Evolutionary conservation across 1,140 invertebrate genomes (phyloP).

Genomic region (Holcopasites calliopsidis): DNA sequence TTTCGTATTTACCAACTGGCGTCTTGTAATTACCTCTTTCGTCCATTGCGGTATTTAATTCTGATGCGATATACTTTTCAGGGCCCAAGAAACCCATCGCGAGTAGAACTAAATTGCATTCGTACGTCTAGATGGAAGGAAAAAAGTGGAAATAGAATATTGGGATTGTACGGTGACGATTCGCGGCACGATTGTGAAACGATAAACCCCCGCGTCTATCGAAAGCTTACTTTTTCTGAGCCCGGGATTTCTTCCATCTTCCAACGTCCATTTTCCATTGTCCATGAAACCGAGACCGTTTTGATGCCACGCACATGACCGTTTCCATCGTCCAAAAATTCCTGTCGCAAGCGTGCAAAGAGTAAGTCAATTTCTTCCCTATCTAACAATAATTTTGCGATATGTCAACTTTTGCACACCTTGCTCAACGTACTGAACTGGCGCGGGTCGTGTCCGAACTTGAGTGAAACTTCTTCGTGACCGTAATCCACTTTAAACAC

Average conservation of each 20-base stretch:
- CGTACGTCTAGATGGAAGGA: conserved; percentile 81
- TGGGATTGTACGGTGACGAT: too few relatives aligned
- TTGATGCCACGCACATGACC: conserved; percentile 94
- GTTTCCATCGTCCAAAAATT: conserved; percentile 95
- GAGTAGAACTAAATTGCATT: conserved; percentile 95
- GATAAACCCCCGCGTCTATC: too few relatives aligned
- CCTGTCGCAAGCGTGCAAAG: conserved; percentile 79
- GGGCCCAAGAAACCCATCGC: conserved; percentile 99
- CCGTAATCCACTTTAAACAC: conserved; percentile 99
- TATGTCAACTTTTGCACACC: conserved; percentile 73
- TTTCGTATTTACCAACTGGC: conserved; percentile 87
- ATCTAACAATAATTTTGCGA: background rate
- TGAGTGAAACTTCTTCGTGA: conserved; percentile 95
- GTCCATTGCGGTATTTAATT: conserved; percentile 92
- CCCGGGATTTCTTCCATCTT: conserved; percentile 94
- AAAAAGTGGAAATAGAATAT: background rate
- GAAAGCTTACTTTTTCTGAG: conserved; percentile 84
- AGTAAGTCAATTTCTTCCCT: background rate
- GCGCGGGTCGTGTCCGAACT: conserved; percentile 95
- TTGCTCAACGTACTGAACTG: conserved; percentile 96
- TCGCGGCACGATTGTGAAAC: background rate
- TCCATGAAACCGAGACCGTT: conserved; percentile 96
- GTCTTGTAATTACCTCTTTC: conserved; percentile 96
- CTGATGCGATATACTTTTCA: conserved; percentile 92
- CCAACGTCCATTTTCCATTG: conserved; percentile 94